Conservation (phyloP, 2,113 vertebrate genomes). For the Ochotona princeps region DNA sequence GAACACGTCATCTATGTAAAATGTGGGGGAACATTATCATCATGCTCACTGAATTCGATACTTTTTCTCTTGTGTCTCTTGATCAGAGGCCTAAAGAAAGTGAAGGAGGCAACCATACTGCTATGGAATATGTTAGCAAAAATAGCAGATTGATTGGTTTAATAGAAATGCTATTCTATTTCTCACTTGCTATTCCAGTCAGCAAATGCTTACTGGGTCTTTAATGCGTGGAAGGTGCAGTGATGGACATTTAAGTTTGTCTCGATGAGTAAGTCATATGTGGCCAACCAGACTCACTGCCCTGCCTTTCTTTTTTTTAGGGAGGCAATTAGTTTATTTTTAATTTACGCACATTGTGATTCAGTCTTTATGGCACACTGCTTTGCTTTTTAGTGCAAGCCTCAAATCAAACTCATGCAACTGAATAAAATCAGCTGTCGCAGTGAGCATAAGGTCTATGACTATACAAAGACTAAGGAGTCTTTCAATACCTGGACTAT, state of each 20-base stretch:
- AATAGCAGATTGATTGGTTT: background rate
- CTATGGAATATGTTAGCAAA: background rate
- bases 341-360: background rate
- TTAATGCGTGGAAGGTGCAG: background rate
- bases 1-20: background rate
- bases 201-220: background rate
- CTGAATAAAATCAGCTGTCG: background rate
- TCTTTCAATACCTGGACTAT: background rate
- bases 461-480: background rate
- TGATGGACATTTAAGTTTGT: background rate
- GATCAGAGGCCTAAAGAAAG: constrained; percentile 1
- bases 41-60: background rate
- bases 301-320: background rate
- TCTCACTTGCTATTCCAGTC: background rate
- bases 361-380: background rate
- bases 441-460: background rate
- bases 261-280: background rate
- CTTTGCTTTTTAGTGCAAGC: constrained; percentile 16
- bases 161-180: background rate
- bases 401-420: background rate
- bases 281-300: background rate
- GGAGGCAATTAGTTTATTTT: background rate
- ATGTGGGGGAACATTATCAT: background rate
- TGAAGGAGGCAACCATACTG: background rate
- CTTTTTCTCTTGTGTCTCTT: background rate